These are phyloP conservation scores for Sciurus vulgaris DNA, from an alignment of 2,797 vertebrate genomes.

Conservation along the genomic window DNA sequence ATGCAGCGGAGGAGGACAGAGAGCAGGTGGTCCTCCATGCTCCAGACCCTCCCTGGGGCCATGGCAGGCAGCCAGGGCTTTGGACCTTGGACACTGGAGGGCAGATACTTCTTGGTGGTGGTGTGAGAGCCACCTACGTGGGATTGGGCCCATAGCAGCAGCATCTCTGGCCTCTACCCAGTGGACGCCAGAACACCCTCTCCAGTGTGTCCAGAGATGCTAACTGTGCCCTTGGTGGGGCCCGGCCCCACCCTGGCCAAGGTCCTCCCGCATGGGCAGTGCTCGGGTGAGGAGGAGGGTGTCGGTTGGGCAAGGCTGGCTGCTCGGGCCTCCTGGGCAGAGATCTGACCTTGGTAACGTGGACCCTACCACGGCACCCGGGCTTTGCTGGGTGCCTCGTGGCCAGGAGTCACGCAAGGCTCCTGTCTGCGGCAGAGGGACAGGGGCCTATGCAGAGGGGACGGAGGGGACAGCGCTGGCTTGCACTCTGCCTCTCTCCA, in stretches of 20 bases:
- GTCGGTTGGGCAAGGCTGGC: background rate
- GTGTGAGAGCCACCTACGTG: too few relatives aligned
- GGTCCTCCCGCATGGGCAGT: background rate
- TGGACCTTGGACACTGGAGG: too few relatives aligned
- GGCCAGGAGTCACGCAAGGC: background rate
- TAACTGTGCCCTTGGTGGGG: rapidly evolving
- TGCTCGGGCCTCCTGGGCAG: background rate
- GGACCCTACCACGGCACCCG: too few relatives aligned
- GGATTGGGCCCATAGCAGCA: rapidly evolving
- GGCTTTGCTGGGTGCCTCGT: background rate
- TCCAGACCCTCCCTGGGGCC: too few relatives aligned
- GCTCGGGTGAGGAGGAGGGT: background rate
- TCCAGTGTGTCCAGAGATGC: background rate
- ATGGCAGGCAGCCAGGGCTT: too few relatives aligned
- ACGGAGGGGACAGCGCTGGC: too few relatives aligned
- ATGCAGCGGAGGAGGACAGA: rapidly evolving
- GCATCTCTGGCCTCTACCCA: background rate
- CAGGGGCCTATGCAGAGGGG: too few relatives aligned
- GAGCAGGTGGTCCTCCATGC: rapidly evolving
- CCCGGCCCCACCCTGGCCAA: rapidly evolving
- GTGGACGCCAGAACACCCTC: too few relatives aligned
- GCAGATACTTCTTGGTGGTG: too few relatives aligned
- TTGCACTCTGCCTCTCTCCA: background rate
- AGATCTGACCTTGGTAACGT: background rate
- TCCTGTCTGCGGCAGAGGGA: rapidly evolving